Conservation (phyloP, 2,113 vertebrate species). For the Phasianus colchicus region DNA sequence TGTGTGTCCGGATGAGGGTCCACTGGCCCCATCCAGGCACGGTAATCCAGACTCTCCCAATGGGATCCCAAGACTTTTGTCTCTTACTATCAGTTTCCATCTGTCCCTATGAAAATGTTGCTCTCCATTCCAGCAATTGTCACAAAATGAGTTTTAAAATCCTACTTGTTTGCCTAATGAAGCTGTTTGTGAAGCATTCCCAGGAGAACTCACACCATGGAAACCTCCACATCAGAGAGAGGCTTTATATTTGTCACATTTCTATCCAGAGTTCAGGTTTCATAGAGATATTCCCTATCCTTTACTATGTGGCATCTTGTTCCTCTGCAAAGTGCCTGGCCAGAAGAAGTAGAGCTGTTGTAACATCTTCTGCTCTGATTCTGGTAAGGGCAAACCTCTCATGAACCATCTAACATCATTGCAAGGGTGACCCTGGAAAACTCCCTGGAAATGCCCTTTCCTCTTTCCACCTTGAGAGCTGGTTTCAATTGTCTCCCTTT, state of each 20-base stretch:
- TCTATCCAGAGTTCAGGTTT: background rate
- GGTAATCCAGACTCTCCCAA: background rate
- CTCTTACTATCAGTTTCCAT: background rate
- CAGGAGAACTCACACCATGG: background rate
- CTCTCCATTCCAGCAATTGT: background rate
- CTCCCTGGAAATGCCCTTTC: conserved; percentile 46
- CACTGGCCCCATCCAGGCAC: background rate
- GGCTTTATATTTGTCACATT: background rate
- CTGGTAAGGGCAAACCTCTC: background rate
- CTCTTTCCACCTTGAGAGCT: conserved; percentile 54
- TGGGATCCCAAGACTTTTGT: background rate
- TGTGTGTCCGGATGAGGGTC: background rate
- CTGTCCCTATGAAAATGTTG: background rate
- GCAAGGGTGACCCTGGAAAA: conserved; percentile 20
- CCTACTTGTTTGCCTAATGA: background rate
- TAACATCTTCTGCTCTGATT: conserved; percentile 3
- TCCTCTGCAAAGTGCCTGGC: background rate
- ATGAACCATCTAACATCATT: background rate
- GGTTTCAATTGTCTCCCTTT: conserved; percentile 74
- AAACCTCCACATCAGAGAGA: background rate
- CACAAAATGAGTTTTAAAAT: background rate
- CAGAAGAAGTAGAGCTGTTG: background rate
- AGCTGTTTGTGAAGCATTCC: rapidly evolving
- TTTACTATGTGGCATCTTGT: background rate
- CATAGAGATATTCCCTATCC: background rate